phyloP scores from a whole-genome alignment of 2,113 vertebrate species.

The Melanerpes formicivorus region DNA sequence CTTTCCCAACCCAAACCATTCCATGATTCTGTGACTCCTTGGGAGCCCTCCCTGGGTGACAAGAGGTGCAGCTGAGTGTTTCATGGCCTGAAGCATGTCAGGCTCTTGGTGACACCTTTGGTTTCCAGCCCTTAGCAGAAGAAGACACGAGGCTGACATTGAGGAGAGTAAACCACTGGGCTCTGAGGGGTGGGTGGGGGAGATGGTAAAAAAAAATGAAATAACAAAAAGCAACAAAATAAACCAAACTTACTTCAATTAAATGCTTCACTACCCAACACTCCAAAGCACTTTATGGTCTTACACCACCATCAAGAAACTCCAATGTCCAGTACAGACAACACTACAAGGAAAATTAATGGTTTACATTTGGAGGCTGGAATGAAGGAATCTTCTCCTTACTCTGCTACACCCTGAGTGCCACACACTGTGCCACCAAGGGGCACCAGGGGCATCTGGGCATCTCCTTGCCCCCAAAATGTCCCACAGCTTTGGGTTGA shows the following conservation, averaged over 20 bases:
- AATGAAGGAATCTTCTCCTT: neutral
- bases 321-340: slow-evolving; percentile 53
- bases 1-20: too few species aligned
- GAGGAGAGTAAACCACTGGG: neutral
- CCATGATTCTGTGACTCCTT: neutral
- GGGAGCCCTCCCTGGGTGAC: neutral
- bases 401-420: neutral
- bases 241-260: slow-evolving; percentile 48
- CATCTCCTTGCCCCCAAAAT: neutral
- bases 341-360: slow-evolving; percentile 51
- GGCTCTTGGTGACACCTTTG: neutral
- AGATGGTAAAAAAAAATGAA: neutral
- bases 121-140: neutral
- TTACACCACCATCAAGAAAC: slow-evolving; percentile 53
- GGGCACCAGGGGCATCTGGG: too few species aligned
- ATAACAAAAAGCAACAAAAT: neutral
- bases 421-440: neutral
- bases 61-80: neutral
- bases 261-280: slow-evolving; percentile 48
- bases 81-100: neutral
- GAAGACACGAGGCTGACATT: neutral
- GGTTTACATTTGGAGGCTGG: slow-evolving; percentile 22
- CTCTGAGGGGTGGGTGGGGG: neutral
- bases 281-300: slow-evolving; percentile 48
- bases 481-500: neutral